Evolutionary conservation across 2,888 invertebrate genomes (phyloP).

Genomic region (Thecocarcelia acutangulata): DNA sequence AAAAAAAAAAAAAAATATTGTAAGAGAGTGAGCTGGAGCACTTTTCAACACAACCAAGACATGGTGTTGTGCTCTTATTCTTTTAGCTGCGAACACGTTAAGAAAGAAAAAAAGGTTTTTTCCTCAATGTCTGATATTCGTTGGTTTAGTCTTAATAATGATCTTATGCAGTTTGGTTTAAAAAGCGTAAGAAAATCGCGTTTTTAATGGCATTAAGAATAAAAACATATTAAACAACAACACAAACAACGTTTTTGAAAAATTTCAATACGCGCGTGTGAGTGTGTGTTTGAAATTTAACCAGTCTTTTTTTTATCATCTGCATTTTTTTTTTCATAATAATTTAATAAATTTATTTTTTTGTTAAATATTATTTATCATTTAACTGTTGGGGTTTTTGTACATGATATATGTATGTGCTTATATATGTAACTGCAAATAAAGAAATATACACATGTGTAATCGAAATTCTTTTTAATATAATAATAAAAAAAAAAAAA

Average conservation of each 20-base stretch:
- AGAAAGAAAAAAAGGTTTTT: slow-evolving; percentile 64
- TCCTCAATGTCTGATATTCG: slow-evolving; percentile 51
- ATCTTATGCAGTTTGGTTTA: slow-evolving; percentile 68
- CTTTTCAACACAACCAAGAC: not conserved
- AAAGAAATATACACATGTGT: slow-evolving; percentile 45
- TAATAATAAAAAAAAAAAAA: not conserved
- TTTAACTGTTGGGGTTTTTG: slow-evolving; percentile 36
- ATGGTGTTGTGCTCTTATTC: not conserved
- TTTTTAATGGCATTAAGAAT: slow-evolving; percentile 11
- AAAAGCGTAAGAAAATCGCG: slow-evolving; percentile 54
- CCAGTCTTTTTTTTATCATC: slow-evolving; percentile 39
- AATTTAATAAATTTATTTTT: slow-evolving; percentile 40
- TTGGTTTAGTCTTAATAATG: slow-evolving; percentile 67
- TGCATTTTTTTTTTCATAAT: slow-evolving; percentile 39
- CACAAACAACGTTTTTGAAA: slow-evolving; percentile 34
- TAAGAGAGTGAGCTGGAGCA: not conserved
- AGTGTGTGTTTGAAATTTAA: slow-evolving; percentile 23
- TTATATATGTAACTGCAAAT: not conserved
- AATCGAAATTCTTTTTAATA: slow-evolving; percentile 31
- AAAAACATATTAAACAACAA: slow-evolving; percentile 25
- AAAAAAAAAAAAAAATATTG: too few relatives aligned
- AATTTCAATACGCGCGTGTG: slow-evolving; percentile 16
- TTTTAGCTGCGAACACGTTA: slow-evolving; percentile 27
- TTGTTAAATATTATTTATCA: slow-evolving; percentile 39
- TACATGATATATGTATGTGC: too few relatives aligned